These are phyloP conservation scores for Geopemphigus sp. DNA, from an alignment of 1,140 invertebrate species.

Conservation along the genomic window DNA sequence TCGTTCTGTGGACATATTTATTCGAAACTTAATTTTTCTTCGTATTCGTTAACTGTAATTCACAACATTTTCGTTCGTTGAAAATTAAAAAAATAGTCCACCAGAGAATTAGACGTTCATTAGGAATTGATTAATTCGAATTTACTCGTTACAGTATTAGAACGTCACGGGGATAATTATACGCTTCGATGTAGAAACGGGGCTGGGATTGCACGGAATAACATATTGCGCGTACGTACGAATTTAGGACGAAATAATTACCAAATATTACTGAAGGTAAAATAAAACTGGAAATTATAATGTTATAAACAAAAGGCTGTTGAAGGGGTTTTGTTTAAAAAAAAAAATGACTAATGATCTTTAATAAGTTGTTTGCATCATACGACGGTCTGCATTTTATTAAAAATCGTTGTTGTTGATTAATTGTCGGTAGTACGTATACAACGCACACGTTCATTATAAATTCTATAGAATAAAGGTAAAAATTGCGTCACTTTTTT, in stretches of 20 bases:
- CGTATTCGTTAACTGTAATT: too few relatives aligned
- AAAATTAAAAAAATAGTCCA: too few relatives aligned
- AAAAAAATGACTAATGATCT: slow-evolving; percentile 41
- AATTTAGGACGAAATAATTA: not conserved
- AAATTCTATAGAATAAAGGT: slow-evolving; percentile 13
- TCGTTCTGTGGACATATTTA: not conserved
- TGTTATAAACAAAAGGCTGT: slow-evolving; percentile 23
- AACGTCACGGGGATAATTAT: not conserved
- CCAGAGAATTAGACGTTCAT: too few relatives aligned
- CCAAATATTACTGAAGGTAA: slow-evolving; percentile 22
- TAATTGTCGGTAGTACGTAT: slow-evolving; percentile 16
- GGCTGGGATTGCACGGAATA: not conserved
- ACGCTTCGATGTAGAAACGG: not conserved
- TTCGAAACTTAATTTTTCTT: not conserved
- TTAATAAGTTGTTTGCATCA: slow-evolving; percentile 21
- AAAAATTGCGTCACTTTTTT: not conserved
- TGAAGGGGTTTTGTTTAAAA: slow-evolving; percentile 15
- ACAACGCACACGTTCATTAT: not conserved
- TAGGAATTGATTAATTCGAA: too few relatives aligned
- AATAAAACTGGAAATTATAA: slow-evolving; percentile 7
- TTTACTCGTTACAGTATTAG: not conserved
- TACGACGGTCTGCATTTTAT: not conserved
- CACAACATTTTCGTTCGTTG: too few relatives aligned
- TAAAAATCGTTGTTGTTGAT: slow-evolving; percentile 31
- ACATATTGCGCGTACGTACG: not conserved